Conservation (phyloP, 2,888 invertebrate species). For the Lasioglossum vierecki region DNA sequence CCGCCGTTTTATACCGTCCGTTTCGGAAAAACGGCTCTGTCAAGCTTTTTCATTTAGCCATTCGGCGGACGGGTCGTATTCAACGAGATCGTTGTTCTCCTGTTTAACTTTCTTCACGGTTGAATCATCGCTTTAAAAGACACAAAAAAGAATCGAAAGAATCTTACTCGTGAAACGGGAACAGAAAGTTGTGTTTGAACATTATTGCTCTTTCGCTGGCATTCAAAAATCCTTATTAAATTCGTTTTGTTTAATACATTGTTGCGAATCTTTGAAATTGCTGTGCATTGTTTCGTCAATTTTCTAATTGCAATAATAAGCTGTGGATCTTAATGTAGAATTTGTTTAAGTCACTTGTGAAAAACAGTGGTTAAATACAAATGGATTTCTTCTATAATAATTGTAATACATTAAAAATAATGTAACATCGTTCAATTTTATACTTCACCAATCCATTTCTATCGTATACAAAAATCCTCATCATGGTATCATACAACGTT, state of each 20-base stretch:
- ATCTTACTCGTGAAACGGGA: background rate
- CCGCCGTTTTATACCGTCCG: background rate
- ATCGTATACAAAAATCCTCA: too few relatives aligned
- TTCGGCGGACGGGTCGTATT: background rate
- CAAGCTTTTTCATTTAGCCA: background rate
- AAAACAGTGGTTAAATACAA: too few relatives aligned
- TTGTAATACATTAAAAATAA: too few relatives aligned
- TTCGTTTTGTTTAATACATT: background rate
- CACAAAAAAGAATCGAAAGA: background rate
- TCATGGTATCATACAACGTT: too few relatives aligned
- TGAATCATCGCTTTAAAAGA: background rate
- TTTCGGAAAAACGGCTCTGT: background rate
- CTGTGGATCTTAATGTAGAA: too few relatives aligned
- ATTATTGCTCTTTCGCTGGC: background rate
- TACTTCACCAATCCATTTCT: too few relatives aligned
- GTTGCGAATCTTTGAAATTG: too few relatives aligned
- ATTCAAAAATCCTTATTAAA: background rate
- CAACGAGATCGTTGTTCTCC: background rate
- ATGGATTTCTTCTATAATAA: too few relatives aligned
- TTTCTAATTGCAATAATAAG: too few relatives aligned
- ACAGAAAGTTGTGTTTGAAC: background rate
- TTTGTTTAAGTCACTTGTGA: too few relatives aligned
- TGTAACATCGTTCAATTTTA: too few relatives aligned
- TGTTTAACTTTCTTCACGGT: background rate
- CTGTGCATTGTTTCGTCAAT: too few relatives aligned